Evolutionary conservation across 92 coral and sea anemone species (phyloP), one percentile per base, ranked within the genome.

Genomic region (Metridium senile): DNA sequence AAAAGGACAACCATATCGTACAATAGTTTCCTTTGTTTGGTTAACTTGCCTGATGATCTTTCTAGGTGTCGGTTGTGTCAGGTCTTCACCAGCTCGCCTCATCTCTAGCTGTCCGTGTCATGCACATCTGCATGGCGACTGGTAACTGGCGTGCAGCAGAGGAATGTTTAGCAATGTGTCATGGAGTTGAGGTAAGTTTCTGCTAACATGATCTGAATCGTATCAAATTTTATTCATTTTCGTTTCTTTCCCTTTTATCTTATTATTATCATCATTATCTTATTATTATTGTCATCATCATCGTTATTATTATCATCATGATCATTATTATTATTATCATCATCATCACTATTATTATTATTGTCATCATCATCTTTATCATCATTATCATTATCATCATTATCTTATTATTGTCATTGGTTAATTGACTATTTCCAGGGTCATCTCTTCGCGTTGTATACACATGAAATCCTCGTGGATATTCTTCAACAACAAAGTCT

Each of bases 91-190:
- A 91, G 72, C 97, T 89, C 26, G 85, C 89, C 46, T 4, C 58
- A 13, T 82, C 93, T 43, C 78, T 91, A 21, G 86, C 93, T 49
- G 89, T 89, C 71, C 93, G 97, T 45, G 82, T 89, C 23, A n/a
- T 84, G 11, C 89, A 89, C 11, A 75, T 80, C 51, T 82, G 71
- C 46, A 81, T 91, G 77, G 63, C 80, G 62, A 62, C 78, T 76
- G 66, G 84, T 26, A 83, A 82, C 83, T 91, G 97, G 97, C 53
- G 35, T 21, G 87, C 59, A 23, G 93, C 89, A n/a, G 73, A 28
- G 33, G 81, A 77, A 1, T 65, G 81, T 29, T 49, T 91, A 73
- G 78, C 33, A 0, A 47, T 68, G 49, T 89, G 93, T 46, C 79
- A 85, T 23, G 90, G 78, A 39, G 87, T 82, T 19, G 88, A 89